phyloP scores from a whole-genome alignment of 2,888 invertebrate species.

The Taenaris catops region DNA sequence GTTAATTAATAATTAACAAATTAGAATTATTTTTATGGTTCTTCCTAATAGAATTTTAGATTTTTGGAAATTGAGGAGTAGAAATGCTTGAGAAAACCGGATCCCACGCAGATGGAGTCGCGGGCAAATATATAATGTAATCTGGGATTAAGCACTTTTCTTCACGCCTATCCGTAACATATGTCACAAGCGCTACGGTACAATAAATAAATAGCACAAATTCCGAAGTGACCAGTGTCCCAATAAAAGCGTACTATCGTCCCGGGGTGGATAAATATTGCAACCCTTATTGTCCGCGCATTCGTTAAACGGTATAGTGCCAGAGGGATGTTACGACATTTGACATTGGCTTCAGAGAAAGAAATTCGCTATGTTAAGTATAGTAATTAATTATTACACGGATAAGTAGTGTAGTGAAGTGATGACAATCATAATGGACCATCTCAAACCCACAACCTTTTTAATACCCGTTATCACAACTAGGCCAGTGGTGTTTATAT shows the following conservation, averaged over 20 bases:
- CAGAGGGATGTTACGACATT: slow-evolving; percentile 18
- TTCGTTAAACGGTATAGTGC: slow-evolving; percentile 27
- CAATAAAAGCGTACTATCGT: slow-evolving; percentile 64
- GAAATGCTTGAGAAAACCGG: too few relatives aligned
- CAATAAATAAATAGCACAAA: slow-evolving; percentile 77
- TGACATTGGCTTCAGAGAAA: slow-evolving; percentile 3
- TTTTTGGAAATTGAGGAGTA: too few relatives aligned
- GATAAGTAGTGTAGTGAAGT: too few relatives aligned
- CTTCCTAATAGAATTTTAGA: too few relatives aligned
- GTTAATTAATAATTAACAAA: too few relatives aligned
- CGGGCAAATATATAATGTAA: too few relatives aligned
- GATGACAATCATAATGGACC: too few relatives aligned
- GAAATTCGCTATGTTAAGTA: slow-evolving; percentile 2
- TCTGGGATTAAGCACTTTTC: slow-evolving; percentile 32
- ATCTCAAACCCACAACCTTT: too few relatives aligned
- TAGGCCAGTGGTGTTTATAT: too few relatives aligned
- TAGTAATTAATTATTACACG: slow-evolving; percentile 3
- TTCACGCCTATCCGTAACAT: slow-evolving; percentile 40
- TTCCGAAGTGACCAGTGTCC: slow-evolving; percentile 75
- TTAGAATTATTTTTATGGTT: too few relatives aligned
- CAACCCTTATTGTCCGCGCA: slow-evolving; percentile 34
- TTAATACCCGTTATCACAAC: too few relatives aligned
- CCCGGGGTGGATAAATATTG: slow-evolving; percentile 60
- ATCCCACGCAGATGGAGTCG: too few relatives aligned
- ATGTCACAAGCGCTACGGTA: slow-evolving; percentile 61